Percentiles rank a stretch among this genome's conserved stretches.
These are phyloP conservation scores for Pomacea canaliculata DNA, from an alignment of 2,888 invertebrate genomes.

Conservation along the genomic window DNA sequence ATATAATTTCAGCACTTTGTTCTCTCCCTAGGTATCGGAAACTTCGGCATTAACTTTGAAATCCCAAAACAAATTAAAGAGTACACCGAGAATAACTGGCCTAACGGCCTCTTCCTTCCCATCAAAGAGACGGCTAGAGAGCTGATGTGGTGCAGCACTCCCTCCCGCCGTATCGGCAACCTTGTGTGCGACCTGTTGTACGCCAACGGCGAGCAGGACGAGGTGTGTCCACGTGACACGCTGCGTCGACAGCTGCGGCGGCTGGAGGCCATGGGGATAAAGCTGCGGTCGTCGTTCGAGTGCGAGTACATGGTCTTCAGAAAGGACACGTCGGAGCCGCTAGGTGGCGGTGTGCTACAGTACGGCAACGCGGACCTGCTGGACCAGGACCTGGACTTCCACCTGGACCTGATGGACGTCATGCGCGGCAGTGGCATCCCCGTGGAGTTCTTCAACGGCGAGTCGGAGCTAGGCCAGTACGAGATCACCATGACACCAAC, in stretches of 20 bases:
- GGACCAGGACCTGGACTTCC: constrained; percentile 18
- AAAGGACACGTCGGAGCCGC: constrained; percentile 5
- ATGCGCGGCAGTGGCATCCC: constrained; percentile 14
- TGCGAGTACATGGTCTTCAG: constrained; percentile 21
- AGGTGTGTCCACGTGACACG: constrained; percentile 17
- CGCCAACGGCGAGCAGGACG: constrained; percentile 9
- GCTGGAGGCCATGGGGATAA: constrained; percentile 9
- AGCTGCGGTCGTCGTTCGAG: constrained; percentile 12
- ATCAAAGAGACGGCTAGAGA: not conserved
- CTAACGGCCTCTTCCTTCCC: constrained; percentile 11
- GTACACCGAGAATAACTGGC: constrained; percentile 1
- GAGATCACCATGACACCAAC: constrained; percentile 24
- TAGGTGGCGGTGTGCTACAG: constrained; percentile 12
- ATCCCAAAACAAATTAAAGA: constrained; percentile 1
- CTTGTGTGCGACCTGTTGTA: constrained; percentile 2
- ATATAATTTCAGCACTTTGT: too few species aligned
- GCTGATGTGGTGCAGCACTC: constrained; percentile 15
- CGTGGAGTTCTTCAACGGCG: constrained; percentile 28
- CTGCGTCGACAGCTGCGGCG: constrained; percentile 8
- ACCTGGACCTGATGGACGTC: constrained; percentile 25
- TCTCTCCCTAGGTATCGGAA: constrained; percentile 7
- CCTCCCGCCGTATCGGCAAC: constrained; percentile 7
- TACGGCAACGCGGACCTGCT: constrained; percentile 20
- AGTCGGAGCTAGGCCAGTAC: constrained; percentile 30
- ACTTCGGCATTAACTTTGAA: constrained; percentile 21